A percentile compares a stretch with the other conserved stretches of the same genome.
These are phyloP conservation scores for Dallia pectoralis DNA, from an alignment of 2,797 vertebrate genomes.

Conservation along the genomic window DNA sequence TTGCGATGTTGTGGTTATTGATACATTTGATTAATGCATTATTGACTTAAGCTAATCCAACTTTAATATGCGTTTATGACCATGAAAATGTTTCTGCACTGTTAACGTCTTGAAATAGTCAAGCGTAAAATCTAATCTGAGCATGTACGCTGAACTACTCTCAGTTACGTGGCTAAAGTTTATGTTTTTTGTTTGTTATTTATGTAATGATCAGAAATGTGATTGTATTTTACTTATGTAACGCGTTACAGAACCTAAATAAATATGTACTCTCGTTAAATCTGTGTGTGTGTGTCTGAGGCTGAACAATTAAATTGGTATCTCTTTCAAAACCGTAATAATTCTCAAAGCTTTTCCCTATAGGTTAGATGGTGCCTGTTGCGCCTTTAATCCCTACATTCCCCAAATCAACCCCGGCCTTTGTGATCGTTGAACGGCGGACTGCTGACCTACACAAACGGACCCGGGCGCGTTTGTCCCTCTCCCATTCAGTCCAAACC, in stretches of 20 bases:
- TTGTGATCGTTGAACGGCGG: conserved; percentile 55
- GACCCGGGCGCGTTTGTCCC: conserved; percentile 66
- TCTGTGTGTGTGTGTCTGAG: not conserved
- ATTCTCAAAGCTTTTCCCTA: not conserved
- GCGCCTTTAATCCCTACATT: conserved; percentile 69
- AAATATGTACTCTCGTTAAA: not conserved
- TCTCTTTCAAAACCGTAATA: not conserved
- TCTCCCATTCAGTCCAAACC: conserved; percentile 30
- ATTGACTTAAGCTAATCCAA: not conserved
- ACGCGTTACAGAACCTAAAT: too few species aligned
- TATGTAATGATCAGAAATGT: too few species aligned
- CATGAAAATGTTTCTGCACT: not conserved
- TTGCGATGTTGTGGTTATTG: not conserved
- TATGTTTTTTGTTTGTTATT: too few species aligned
- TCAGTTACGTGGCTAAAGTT: too few species aligned
- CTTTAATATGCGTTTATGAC: not conserved
- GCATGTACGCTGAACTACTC: too few species aligned
- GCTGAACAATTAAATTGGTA: not conserved
- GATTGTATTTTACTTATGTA: too few species aligned
- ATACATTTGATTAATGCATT: not conserved
- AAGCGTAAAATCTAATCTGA: too few species aligned
- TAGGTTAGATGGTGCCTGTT: conserved; percentile 35
- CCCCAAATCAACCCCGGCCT: conserved; percentile 49
- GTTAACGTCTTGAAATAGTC: too few species aligned
- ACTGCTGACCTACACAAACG: conserved; percentile 77